Conservation (phyloP, 2,113 vertebrate genomes). For the Heptranchias perlo region DNA sequence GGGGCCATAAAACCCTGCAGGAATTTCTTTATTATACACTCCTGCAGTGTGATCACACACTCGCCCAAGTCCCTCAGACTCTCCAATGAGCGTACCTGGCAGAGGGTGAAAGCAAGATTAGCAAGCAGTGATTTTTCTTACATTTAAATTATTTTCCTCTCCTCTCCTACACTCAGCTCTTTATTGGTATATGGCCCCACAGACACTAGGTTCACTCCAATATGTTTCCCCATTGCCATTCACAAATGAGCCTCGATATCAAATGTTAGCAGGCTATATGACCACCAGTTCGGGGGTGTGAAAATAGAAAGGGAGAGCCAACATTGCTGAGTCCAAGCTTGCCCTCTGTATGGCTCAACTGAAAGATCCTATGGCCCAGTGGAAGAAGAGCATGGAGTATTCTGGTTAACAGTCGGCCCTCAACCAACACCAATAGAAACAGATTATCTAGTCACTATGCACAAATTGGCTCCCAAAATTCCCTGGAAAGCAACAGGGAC, state of each 20-base stretch:
- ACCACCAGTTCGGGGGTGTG: neutral
- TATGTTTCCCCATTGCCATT: neutral
- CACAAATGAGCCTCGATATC: neutral
- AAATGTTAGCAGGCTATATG: neutral
- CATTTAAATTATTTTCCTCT: neutral
- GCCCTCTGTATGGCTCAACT: neutral
- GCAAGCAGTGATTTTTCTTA: neutral
- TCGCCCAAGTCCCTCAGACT: constrained; percentile 89
- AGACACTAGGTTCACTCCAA: neutral
- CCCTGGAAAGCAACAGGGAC: neutral
- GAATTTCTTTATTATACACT: constrained; percentile 92
- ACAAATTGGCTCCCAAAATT: neutral
- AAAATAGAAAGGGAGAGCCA: too few relatives aligned
- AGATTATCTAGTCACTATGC: neutral
- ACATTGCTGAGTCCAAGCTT: neutral
- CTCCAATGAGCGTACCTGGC: constrained; percentile 73
- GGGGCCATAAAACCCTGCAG: constrained; percentile 98
- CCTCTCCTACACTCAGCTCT: neutral
- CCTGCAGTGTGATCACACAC: constrained; percentile 82
- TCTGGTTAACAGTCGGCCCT: neutral
- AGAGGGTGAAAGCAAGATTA: neutral
- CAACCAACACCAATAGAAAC: neutral
- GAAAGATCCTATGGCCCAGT: neutral
- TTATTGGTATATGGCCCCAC: neutral
- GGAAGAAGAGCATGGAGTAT: neutral